phyloP scores from a whole-genome alignment of 2,113 vertebrate species.

The Oxyura jamaicensis region DNA sequence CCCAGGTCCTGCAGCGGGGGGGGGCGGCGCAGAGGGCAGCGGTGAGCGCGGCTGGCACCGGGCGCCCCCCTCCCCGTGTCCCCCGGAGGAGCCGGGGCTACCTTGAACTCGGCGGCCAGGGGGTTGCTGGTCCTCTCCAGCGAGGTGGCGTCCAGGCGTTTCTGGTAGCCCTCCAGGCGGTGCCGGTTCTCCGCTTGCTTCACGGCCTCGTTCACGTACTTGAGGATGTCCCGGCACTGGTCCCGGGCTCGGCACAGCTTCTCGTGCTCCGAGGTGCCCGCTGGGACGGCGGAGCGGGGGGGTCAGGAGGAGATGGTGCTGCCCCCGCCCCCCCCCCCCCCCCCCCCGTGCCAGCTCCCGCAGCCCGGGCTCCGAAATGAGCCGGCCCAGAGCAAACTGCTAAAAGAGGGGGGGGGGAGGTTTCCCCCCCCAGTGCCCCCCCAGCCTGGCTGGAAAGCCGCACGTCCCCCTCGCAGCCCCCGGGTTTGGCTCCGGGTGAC shows the following conservation, averaged over 20 bases:
- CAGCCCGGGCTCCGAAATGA: rapidly evolving
- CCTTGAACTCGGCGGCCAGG: slow-evolving; percentile 88
- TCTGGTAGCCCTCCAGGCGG: slow-evolving; percentile 87
- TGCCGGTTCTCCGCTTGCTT: slow-evolving; percentile 87
- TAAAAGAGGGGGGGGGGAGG: background rate
- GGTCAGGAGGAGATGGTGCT: background rate
- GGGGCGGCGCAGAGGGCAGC: too few relatives aligned
- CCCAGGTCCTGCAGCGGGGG: background rate
- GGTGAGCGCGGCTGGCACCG: rapidly evolving
- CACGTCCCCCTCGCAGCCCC: background rate
- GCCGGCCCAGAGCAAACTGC: background rate
- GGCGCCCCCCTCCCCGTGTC: rapidly evolving
- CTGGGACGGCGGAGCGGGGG: rapidly evolving
- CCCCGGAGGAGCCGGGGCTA: background rate
- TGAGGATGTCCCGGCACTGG: slow-evolving; percentile 89
- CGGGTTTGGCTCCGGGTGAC: background rate
- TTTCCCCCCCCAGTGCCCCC: background rate
- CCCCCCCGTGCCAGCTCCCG: background rate
- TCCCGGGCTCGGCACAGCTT: slow-evolving; percentile 84
- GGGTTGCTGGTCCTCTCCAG: slow-evolving; percentile 83
- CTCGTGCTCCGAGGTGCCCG: slow-evolving; percentile 77
- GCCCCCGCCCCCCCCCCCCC: background rate
- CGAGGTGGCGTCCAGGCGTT: slow-evolving; percentile 84
- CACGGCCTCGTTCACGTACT: slow-evolving; percentile 87
- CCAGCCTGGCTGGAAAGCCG: rapidly evolving